Conservation (phyloP, 2,888 invertebrate genomes). For the Drosophila infuscata region DNA sequence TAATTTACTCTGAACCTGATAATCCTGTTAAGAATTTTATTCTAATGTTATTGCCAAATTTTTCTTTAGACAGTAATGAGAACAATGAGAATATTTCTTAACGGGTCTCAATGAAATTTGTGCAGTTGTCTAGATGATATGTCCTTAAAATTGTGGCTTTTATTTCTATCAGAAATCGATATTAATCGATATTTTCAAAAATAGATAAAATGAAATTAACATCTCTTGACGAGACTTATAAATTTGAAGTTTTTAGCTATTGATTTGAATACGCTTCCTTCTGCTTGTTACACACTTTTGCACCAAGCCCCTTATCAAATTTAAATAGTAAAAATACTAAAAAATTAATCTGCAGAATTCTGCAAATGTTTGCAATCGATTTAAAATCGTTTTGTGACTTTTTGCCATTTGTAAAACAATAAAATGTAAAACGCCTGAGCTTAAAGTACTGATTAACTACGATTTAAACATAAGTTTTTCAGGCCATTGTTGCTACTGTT, state of each 20-base stretch:
- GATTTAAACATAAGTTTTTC: conserved; percentile 5
- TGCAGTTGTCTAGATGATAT: neutral
- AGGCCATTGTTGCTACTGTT: neutral
- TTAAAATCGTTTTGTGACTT: neutral
- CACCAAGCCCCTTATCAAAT: neutral
- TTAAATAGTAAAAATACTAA: too few species aligned
- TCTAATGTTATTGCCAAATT: neutral
- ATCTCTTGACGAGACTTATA: neutral
- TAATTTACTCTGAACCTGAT: too few species aligned
- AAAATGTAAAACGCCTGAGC: neutral
- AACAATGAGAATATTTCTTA: neutral
- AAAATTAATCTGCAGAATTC: too few species aligned
- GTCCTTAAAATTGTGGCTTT: neutral
- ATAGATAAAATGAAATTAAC: neutral
- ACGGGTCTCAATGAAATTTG: neutral
- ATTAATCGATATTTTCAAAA: neutral
- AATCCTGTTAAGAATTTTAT: neutral
- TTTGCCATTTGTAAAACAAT: neutral
- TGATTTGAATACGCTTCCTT: neutral
- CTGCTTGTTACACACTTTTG: neutral
- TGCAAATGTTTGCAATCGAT: neutral
- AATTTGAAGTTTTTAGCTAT: too few species aligned
- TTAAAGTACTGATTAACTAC: conserved; percentile 1
- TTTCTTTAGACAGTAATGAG: neutral
- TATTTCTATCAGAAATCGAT: neutral